These are phyloP conservation scores for Rhinolophus ferrumequinum DNA, from an alignment of 2,113 vertebrate genomes.

Conservation along the genomic window DNA sequence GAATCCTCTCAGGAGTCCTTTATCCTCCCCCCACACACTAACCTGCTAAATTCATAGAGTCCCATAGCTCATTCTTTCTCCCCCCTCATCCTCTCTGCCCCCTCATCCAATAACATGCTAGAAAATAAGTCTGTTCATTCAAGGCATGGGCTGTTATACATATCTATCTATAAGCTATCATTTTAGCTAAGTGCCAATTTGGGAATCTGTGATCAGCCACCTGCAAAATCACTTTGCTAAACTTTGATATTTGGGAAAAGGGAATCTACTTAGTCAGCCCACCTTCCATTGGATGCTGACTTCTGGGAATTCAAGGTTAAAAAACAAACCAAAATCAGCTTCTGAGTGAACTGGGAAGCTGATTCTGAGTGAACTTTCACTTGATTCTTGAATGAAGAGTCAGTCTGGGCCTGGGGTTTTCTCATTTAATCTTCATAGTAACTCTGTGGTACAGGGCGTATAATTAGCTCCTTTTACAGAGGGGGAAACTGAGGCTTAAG, in stretches of 20 bases:
- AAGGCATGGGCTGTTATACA: background rate
- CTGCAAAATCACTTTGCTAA: constrained; percentile 21
- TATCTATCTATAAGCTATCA: background rate
- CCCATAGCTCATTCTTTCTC: background rate
- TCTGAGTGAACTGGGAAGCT: background rate
- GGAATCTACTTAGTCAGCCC: background rate
- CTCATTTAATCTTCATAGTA: background rate
- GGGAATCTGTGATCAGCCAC: background rate
- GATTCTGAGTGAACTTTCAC: too few species aligned
- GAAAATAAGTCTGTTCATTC: background rate
- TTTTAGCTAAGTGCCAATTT: background rate
- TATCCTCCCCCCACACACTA: background rate
- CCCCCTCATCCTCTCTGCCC: background rate
- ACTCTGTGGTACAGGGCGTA: background rate
- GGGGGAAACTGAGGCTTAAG: background rate
- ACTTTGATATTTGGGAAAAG: constrained; percentile 2
- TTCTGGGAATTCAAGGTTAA: background rate
- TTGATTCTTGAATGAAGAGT: background rate
- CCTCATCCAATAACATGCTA: background rate
- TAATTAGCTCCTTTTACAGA: background rate
- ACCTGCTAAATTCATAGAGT: constrained; percentile 72
- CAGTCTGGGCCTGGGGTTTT: background rate
- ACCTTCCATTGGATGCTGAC: background rate
- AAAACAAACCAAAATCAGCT: background rate
- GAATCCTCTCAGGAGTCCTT: constrained; percentile 42